phyloP scores from a whole-genome alignment of 2,797 vertebrate species.

The Trichosurus vulpecula region DNA sequence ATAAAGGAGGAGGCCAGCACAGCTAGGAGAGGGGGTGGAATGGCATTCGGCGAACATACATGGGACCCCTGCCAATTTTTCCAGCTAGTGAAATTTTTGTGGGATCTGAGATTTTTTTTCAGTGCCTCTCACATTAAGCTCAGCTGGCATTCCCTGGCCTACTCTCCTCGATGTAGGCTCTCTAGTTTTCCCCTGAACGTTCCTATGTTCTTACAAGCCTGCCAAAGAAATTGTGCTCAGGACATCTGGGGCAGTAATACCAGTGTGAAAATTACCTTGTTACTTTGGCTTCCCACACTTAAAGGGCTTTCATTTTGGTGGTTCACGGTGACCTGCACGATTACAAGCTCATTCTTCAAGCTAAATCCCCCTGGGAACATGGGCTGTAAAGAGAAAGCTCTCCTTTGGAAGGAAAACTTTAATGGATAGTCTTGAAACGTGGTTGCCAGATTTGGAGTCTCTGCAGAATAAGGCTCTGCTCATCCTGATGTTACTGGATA shows the following conservation, averaged over 20 bases:
- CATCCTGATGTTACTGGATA: not conserved
- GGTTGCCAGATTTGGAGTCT: not conserved
- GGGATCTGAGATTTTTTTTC: constrained; percentile 43
- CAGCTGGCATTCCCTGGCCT: constrained; percentile 11
- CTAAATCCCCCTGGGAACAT: not conserved
- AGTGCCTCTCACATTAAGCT: constrained; percentile 19
- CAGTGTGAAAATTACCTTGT: constrained; percentile 71
- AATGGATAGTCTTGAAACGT: not conserved
- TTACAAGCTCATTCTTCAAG: constrained; percentile 43
- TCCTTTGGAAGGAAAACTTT: constrained; percentile 52
- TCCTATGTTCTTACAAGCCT: constrained; percentile 66
- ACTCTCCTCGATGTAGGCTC: constrained; percentile 39
- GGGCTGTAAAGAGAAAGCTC: not conserved
- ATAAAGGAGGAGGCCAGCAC: constrained; percentile 6
- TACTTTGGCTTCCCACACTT: constrained; percentile 65
- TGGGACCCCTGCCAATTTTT: constrained; percentile 9
- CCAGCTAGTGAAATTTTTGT: constrained; percentile 47
- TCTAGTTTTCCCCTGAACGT: constrained; percentile 72
- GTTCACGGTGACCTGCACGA: constrained; percentile 57
- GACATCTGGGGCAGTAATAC: constrained; percentile 77
- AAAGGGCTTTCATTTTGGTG: constrained; percentile 68
- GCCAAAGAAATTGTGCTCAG: constrained; percentile 69
- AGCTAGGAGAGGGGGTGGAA: not conserved
- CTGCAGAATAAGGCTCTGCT: not conserved
- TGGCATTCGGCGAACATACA: constrained; percentile 1